phyloP scores from a whole-genome alignment of 1,140 invertebrate species.

The Lucilia sericata region DNA sequence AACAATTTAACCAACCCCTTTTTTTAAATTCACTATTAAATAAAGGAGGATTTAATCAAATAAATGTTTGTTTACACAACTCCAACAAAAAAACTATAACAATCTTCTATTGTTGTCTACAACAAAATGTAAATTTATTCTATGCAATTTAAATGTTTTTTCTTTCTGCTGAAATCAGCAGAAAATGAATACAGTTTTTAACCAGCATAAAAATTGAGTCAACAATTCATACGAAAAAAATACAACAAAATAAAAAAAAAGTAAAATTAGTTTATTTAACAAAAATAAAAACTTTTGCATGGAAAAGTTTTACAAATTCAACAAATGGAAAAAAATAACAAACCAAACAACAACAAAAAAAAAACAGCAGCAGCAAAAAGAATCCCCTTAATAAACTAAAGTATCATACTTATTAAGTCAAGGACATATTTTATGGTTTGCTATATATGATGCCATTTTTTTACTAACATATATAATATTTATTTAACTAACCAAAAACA shows the following conservation, averaged over 20 bases:
- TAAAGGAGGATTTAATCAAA: too few species aligned
- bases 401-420: constrained; percentile 36
- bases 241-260: background rate
- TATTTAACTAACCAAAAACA: background rate
- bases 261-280: constrained; percentile 7
- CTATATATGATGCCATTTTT: constrained; percentile 7
- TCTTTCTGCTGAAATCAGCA: background rate
- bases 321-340: constrained; percentile 1
- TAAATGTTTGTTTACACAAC: too few species aligned
- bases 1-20: too few species aligned
- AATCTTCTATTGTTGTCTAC: too few species aligned
- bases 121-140: background rate
- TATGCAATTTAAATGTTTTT: background rate
- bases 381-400: constrained; percentile 17
- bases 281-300: constrained; percentile 1
- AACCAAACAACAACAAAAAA: background rate
- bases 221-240: background rate
- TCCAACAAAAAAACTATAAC: too few species aligned
- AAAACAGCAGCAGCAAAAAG: background rate
- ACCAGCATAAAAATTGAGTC: background rate
- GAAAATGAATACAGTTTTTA: background rate
- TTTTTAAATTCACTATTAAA: too few species aligned
- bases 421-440: constrained; percentile 39
- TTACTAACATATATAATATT: background rate
- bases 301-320: constrained; percentile 2